Conservation (phyloP, 2,797 vertebrate genomes). For the Argyrosomus regius region DNA sequence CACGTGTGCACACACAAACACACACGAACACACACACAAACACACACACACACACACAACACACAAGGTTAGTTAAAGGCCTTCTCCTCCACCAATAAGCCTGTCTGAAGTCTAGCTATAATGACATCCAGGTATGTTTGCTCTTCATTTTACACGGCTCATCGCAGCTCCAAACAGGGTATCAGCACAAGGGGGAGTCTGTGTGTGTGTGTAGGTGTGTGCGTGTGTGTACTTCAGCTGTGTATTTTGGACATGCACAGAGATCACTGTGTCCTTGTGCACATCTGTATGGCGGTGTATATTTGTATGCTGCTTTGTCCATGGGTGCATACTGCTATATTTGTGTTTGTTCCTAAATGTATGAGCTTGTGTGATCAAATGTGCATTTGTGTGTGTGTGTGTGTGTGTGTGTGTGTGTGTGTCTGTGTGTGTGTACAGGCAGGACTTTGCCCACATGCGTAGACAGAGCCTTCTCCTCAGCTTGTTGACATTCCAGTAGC, state of each 20-base stretch:
- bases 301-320: background rate
- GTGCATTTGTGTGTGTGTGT: conserved; percentile 20
- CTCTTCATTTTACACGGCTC: conserved; percentile 84
- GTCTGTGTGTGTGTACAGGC: conserved; percentile 17
- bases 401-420: conserved; percentile 39
- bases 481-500: conserved; percentile 84
- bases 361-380: conserved; percentile 39
- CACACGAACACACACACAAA: background rate
- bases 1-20: background rate
- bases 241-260: conserved; percentile 2
- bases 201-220: conserved; percentile 19
- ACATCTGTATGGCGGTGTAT: conserved; percentile 43
- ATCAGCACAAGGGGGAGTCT: conserved; percentile 31
- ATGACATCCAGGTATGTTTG: conserved; percentile 87
- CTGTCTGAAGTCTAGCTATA: conserved; percentile 66
- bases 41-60: conserved; percentile 16
- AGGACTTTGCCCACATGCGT: conserved; percentile 54
- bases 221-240: conserved; percentile 13
- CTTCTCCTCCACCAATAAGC: conserved; percentile 48
- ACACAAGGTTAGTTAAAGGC: conserved; percentile 11
- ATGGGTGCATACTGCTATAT: background rate
- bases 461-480: conserved; percentile 53
- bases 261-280: conserved; percentile 6
- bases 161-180: conserved; percentile 74
- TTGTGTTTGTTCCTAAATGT: conserved; percentile 28